Evolutionary conservation across 2,888 invertebrate genomes (phyloP).

Genomic region (Danaus chrysippus): DNA sequence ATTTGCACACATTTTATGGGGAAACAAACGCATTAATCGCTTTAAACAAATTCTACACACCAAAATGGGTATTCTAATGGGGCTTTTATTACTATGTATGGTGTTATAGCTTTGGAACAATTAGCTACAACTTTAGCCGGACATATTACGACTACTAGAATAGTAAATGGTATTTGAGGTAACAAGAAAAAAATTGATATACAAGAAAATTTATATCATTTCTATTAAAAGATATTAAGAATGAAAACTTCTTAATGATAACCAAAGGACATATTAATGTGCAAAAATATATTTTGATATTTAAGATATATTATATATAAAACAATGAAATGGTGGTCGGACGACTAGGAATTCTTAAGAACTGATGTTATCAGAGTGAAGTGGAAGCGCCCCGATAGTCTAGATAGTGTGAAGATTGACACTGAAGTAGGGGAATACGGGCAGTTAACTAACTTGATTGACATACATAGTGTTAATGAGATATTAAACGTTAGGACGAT

Average conservation of each 20-base stretch:
- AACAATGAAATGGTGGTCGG: not conserved
- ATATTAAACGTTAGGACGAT: slow-evolving; percentile 22
- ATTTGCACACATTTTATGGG: not conserved
- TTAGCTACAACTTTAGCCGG: slow-evolving; percentile 39
- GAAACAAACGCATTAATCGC: slow-evolving; percentile 14
- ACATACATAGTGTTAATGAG: slow-evolving; percentile 54
- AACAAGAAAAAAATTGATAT: not conserved
- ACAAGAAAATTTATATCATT: too few species aligned
- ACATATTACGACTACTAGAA: slow-evolving; percentile 12
- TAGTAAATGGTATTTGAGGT: not conserved
- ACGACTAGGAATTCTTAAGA: slow-evolving; percentile 2
- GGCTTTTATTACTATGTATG: slow-evolving; percentile 52
- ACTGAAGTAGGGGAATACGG: slow-evolving; percentile 48
- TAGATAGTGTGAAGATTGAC: slow-evolving; percentile 46
- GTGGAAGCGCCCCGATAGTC: slow-evolving; percentile 30
- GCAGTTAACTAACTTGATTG: slow-evolving; percentile 47
- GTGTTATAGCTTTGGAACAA: slow-evolving; percentile 58
- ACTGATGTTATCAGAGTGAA: slow-evolving; percentile 3
- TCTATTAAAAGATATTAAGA: too few species aligned
- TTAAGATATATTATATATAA: not conserved
- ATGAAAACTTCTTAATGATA: too few species aligned
- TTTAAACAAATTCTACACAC: slow-evolving; percentile 22
- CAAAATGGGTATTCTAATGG: slow-evolving; percentile 43
- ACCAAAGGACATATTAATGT: too few species aligned
- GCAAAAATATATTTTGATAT: too few species aligned